Conservation (phyloP, 30 jellyfish, hydroid and myxozoan genomes). For the Rhopilema esculentum region DNA sequence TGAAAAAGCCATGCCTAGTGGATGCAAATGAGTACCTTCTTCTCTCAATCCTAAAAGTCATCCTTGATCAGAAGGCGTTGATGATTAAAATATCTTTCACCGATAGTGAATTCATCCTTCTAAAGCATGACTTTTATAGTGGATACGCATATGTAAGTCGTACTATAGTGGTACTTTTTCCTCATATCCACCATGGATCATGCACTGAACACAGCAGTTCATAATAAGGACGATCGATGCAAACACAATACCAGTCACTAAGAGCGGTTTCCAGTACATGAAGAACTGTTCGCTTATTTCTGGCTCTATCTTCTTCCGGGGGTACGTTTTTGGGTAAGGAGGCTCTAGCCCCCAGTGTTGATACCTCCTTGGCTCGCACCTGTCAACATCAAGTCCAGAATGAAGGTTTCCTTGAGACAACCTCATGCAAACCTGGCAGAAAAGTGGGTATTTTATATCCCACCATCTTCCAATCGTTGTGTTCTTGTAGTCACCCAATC, state of each 20-base stretch:
- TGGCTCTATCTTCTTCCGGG: conserved; percentile 19
- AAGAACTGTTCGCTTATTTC: conserved; percentile 48
- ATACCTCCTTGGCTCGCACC: conserved; percentile 86
- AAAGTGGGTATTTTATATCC: conserved; percentile 91
- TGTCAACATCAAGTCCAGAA: conserved; percentile 89
- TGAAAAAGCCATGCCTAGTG: too few relatives aligned
- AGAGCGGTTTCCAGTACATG: conserved; percentile 61
- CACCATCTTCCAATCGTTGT: conserved; percentile 98
- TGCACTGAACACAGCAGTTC: conserved; percentile 65
- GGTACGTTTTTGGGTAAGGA: conserved; percentile 59
- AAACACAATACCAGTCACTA: conserved; percentile 28
- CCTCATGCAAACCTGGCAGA: conserved; percentile 98
- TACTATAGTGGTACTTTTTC: conserved; percentile 18
- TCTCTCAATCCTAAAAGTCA: too few relatives aligned
- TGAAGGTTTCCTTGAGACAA: conserved; percentile 92
- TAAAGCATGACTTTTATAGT: too few relatives aligned
- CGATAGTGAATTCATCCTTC: too few relatives aligned
- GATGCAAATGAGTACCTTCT: too few relatives aligned
- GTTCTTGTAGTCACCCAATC: conserved; percentile 89
- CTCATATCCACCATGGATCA: background rate
- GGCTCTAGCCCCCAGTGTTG: conserved; percentile 89
- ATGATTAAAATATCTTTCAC: too few relatives aligned
- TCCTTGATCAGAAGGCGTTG: too few relatives aligned
- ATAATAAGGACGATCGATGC: conserved; percentile 33
- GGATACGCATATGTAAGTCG: too few relatives aligned